These are phyloP conservation scores for Poecilia velifera DNA, from an alignment of 2,797 vertebrate genomes.

Conservation along the genomic window DNA sequence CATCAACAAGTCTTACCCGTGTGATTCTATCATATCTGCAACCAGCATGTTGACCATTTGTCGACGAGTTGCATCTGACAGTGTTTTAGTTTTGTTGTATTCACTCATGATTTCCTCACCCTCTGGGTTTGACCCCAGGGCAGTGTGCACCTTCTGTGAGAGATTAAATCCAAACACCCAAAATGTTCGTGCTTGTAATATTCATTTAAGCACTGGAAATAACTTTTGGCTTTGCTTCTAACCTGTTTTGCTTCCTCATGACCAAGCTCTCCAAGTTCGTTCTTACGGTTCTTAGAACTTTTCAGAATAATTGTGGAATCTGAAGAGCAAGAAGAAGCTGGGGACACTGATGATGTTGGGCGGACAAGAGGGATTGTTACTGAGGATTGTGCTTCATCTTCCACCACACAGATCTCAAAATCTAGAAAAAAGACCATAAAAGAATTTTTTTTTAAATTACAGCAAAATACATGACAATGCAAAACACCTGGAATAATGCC, in stretches of 20 bases:
- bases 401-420: too few relatives aligned
- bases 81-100: conserved; percentile 25
- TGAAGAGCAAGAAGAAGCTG: background rate
- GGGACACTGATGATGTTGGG: too few relatives aligned
- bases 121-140: conserved; percentile 5
- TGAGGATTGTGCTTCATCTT: too few relatives aligned
- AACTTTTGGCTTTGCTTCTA: background rate
- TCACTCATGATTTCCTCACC: conserved; percentile 19
- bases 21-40: conserved; percentile 22
- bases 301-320: conserved; percentile 4
- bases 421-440: too few relatives aligned
- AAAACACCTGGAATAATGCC: too few relatives aligned
- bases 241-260: background rate
- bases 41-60: conserved; percentile 33
- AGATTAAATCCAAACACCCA: background rate
- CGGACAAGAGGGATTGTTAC: background rate
- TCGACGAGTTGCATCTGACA: conserved; percentile 9
- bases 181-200: background rate
- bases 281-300: conserved; percentile 1
- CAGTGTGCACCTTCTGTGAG: background rate
- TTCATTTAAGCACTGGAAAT: background rate
- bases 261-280: background rate
- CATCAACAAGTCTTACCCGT: background rate
- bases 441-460: too few relatives aligned
- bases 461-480: too few relatives aligned